phyloP scores from a whole-genome alignment of 2,797 vertebrate genomes.

The Pseudochirops cupreus region DNA sequence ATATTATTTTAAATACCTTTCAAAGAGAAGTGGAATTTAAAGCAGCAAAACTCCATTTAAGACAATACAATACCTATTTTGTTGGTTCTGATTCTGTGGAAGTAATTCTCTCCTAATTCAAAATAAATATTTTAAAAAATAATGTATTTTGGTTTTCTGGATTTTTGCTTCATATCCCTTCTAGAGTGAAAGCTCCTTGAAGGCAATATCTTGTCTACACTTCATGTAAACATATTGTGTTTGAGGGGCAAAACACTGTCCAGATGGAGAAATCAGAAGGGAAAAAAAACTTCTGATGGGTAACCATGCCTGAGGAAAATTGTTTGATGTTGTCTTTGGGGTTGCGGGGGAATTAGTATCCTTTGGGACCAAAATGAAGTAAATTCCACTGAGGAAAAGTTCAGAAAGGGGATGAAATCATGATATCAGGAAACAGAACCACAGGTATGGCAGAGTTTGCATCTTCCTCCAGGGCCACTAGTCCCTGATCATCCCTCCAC shows the following conservation, averaged over 20 bases:
- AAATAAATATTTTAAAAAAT: not conserved
- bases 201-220: not conserved
- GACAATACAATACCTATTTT: not conserved
- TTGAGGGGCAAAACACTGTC: not conserved
- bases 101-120: not conserved
- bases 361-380: not conserved
- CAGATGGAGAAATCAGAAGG: not conserved
- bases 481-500: not conserved
- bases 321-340: not conserved
- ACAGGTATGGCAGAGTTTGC: slow-evolving; percentile 5
- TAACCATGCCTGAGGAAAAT: not conserved
- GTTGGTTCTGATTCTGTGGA: not conserved
- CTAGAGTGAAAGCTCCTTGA: not conserved
- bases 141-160: not conserved
- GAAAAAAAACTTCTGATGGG: not conserved
- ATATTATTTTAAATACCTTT: not conserved
- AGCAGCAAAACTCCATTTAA: not conserved
- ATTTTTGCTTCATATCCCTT: not conserved
- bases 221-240: not conserved
- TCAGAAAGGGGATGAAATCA: slow-evolving; percentile 11
- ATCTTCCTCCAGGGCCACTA: not conserved
- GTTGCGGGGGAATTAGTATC: not conserved
- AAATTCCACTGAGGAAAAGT: not conserved
- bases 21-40: not conserved
- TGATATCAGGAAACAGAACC: not conserved